These are phyloP conservation scores for Ashinkailepas kermadecensis DNA, from an alignment of 2,888 invertebrate genomes.

Conservation along the genomic window DNA sequence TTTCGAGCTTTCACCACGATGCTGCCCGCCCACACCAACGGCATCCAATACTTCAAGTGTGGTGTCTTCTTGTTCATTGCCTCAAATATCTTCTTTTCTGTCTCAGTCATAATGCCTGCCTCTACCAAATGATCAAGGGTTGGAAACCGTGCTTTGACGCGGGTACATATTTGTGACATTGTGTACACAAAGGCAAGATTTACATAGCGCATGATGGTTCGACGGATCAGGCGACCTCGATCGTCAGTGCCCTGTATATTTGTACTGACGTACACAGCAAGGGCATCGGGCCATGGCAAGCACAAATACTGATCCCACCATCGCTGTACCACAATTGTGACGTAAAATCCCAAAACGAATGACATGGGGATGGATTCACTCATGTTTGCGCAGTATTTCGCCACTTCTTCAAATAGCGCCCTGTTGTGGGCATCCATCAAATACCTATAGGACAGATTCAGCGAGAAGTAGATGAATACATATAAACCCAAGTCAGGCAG, in stretches of 20 bases:
- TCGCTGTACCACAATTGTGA: slow-evolving; percentile 78
- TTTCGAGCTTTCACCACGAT: slow-evolving; percentile 80
- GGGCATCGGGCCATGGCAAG: slow-evolving; percentile 87
- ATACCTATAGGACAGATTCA: slow-evolving; percentile 72
- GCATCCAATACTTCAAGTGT: slow-evolving; percentile 91
- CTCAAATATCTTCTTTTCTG: slow-evolving; percentile 83
- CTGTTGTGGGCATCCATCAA: not conserved
- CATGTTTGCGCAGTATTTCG: slow-evolving; percentile 76
- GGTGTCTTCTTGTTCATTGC: slow-evolving; percentile 77
- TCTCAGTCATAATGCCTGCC: slow-evolving; percentile 66
- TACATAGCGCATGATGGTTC: not conserved
- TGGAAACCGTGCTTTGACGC: not conserved
- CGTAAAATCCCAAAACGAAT: slow-evolving; percentile 91
- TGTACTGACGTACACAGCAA: slow-evolving; percentile 83
- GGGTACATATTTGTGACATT: not conserved
- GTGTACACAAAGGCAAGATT: not conserved
- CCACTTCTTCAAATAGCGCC: slow-evolving; percentile 64
- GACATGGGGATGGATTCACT: slow-evolving; percentile 89
- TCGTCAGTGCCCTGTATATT: slow-evolving; percentile 74
- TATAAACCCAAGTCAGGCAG: slow-evolving; percentile 87
- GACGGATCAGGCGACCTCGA: not conserved
- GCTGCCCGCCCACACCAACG: slow-evolving; percentile 84
- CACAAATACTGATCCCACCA: slow-evolving; percentile 95
- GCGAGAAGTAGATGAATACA: slow-evolving; percentile 72
- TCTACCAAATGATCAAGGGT: not conserved